Evolutionary conservation across 1,140 invertebrate species (phyloP).

Genomic region (Elymnias hypermnestra): DNA sequence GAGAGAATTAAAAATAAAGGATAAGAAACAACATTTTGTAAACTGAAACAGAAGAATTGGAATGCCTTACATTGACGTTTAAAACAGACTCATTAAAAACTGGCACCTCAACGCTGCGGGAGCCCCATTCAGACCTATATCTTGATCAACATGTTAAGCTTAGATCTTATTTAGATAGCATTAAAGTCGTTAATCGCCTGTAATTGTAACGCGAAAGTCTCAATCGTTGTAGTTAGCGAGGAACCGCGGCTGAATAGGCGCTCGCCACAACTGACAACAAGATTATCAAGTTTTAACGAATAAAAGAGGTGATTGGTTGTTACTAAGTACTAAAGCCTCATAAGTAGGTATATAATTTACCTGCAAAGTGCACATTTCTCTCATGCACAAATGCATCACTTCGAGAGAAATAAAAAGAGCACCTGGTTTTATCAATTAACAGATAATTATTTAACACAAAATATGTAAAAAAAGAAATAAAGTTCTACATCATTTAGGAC

Average conservation of each 20-base stretch:
- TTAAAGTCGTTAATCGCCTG: conserved; percentile 7
- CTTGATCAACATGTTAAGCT: conserved; percentile 1
- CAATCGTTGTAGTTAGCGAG: conserved; percentile 25
- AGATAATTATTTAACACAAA: too few species aligned
- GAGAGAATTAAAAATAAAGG: too few species aligned
- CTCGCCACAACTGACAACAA: conserved; percentile 34
- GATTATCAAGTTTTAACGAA: conserved; percentile 39
- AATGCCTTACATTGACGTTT: conserved; percentile 10
- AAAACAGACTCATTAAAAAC: conserved; percentile 23
- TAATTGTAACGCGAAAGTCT: conserved; percentile 8
- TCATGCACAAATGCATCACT: too few species aligned
- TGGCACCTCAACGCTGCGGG: conserved; percentile 14
- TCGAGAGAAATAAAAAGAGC: too few species aligned
- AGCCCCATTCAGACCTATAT: conserved; percentile 19
- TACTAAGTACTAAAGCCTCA: conserved; percentile 14
- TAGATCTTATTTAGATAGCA: conserved; percentile 2
- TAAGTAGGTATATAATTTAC: too few species aligned
- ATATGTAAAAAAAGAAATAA: too few species aligned
- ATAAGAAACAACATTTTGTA: neutral
- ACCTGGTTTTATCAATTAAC: too few species aligned
- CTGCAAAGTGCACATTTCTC: too few species aligned
- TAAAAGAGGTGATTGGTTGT: conserved; percentile 29
- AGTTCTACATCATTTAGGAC: too few species aligned
- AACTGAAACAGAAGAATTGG: conserved; percentile 8
- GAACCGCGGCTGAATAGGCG: conserved; percentile 22